Evolutionary conservation across 2,113 vertebrate genomes (phyloP).

Genomic region (Dryoscopus gambensis): DNA sequence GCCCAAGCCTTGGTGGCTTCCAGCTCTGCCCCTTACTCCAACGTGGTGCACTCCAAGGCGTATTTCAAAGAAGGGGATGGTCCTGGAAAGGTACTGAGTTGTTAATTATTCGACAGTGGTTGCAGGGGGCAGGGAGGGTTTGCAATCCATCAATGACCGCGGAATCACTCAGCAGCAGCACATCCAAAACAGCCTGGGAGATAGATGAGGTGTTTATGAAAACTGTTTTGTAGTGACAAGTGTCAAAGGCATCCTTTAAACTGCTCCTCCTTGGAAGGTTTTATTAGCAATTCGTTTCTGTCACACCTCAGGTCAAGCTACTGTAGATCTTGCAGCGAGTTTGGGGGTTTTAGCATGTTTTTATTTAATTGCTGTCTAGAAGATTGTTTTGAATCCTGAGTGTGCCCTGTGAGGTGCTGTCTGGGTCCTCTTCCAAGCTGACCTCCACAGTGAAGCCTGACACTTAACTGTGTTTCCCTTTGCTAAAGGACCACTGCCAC

Average conservation of each 20-base stretch:
- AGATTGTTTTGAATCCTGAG: background rate
- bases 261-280: background rate
- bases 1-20: background rate
- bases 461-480: background rate
- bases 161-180: background rate
- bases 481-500: slow-evolving; percentile 54
- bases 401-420: background rate
- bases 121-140: background rate
- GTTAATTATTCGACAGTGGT: background rate
- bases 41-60: background rate
- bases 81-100: background rate
- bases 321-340: background rate
- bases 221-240: background rate
- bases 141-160: background rate
- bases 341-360: background rate
- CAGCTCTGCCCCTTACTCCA: background rate
- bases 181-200: background rate
- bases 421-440: slow-evolving; percentile 13
- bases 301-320: background rate
- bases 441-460: background rate
- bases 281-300: background rate
- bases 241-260: slow-evolving; percentile 2
- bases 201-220: background rate
- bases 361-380: background rate
- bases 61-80: background rate